phyloP scores from a whole-genome alignment of 2,797 vertebrate genomes.

The Luscinia luscinia region DNA sequence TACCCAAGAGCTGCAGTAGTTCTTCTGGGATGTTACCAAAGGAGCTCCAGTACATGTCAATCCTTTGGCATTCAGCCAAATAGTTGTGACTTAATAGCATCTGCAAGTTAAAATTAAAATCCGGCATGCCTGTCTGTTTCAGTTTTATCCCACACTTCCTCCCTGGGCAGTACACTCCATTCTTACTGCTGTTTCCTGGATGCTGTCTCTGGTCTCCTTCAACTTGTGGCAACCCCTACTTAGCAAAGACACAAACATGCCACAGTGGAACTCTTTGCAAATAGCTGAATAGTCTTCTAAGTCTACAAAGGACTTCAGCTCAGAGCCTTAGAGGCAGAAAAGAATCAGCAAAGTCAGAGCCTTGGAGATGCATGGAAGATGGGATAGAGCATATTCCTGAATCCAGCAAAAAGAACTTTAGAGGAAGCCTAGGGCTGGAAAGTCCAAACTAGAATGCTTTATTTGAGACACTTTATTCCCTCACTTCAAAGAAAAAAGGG shows the following conservation, averaged over 20 bases:
- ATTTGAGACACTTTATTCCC: neutral
- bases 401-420: neutral
- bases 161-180: neutral
- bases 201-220: neutral
- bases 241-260: neutral
- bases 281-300: neutral
- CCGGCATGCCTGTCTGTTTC: neutral
- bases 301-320: neutral
- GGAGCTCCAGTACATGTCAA: neutral
- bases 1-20: neutral
- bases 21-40: neutral
- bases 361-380: neutral
- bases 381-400: too few relatives aligned
- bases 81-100: slow-evolving; percentile 19
- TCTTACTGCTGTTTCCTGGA: neutral
- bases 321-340: neutral
- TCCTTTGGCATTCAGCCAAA: slow-evolving; percentile 14
- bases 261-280: neutral
- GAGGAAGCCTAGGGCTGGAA: neutral
- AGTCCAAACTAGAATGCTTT: neutral
- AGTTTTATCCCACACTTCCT: neutral
- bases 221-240: neutral
- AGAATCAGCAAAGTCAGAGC: neutral
- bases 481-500: neutral
- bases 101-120: slow-evolving; percentile 49